Evolutionary conservation across 2,797 vertebrate genomes (phyloP).

Genomic region (Tenualosa ilisha): DNA sequence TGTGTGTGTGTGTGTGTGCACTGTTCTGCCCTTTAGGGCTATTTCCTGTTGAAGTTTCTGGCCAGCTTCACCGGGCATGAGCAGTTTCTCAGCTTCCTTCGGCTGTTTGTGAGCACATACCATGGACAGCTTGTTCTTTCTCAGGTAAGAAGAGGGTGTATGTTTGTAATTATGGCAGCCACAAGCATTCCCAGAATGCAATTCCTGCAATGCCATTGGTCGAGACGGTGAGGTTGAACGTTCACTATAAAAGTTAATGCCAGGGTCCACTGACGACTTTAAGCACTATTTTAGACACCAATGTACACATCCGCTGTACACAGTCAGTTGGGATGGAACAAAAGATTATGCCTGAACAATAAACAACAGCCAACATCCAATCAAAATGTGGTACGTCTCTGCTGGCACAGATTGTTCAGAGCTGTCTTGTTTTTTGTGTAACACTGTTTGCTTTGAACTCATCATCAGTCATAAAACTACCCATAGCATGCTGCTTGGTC

Average conservation of each 20-base stretch:
- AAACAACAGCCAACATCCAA: background rate
- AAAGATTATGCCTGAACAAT: background rate
- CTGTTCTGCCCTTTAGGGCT: slow-evolving; percentile 77
- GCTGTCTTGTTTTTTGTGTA: too few relatives aligned
- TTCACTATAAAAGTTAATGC: background rate
- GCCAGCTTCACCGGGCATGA: slow-evolving; percentile 79
- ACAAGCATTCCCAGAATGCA: slow-evolving; percentile 24
- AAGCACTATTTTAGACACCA: background rate
- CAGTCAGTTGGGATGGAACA: background rate
- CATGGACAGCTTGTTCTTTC: slow-evolving; percentile 93
- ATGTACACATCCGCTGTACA: background rate
- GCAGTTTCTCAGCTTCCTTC: slow-evolving; percentile 82
- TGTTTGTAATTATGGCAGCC: slow-evolving; percentile 57
- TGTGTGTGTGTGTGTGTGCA: slow-evolving; percentile 14
- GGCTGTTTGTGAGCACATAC: slow-evolving; percentile 82
- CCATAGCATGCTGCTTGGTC: background rate
- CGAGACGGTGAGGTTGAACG: background rate
- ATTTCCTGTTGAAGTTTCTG: slow-evolving; percentile 89
- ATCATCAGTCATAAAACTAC: background rate
- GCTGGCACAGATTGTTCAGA: background rate
- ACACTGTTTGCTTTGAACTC: background rate
- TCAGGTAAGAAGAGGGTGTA: slow-evolving; percentile 77
- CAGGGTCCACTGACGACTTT: background rate
- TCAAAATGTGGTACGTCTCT: background rate
- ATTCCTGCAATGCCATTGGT: background rate